These are phyloP conservation scores for Ichneumoninae sp. DNA, from an alignment of 2,888 invertebrate genomes.

Conservation along the genomic window DNA sequence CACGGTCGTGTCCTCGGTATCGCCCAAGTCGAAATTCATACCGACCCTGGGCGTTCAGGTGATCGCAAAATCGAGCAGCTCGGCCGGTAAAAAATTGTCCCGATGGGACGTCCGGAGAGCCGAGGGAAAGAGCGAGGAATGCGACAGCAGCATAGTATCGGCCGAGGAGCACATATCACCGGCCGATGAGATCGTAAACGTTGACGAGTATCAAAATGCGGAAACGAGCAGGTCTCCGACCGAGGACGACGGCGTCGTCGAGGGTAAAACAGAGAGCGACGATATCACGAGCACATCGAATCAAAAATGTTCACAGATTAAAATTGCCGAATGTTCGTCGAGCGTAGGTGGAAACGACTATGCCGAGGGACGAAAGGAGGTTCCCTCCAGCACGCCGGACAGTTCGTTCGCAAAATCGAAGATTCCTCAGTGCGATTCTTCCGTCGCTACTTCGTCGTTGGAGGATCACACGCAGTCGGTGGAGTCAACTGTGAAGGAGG, in stretches of 20 bases:
- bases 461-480: conserved; percentile 51
- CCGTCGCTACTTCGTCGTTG: conserved; percentile 66
- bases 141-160: conserved; percentile 77
- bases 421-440: conserved; percentile 73
- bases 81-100: conserved; percentile 80
- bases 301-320: conserved; percentile 51
- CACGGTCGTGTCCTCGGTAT: conserved; percentile 57
- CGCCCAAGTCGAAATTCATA: conserved; percentile 78
- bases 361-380: not conserved
- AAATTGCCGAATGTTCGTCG: conserved; percentile 58
- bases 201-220: conserved; percentile 48
- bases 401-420: conserved; percentile 59
- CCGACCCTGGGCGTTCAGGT: conserved; percentile 82
- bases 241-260: conserved; percentile 46
- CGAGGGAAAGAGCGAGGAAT: conserved; percentile 73
- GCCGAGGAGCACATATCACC: conserved; percentile 80
- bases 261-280: conserved; percentile 63
- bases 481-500: conserved; percentile 43
- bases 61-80: conserved; percentile 74
- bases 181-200: conserved; percentile 66
- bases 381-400: conserved; percentile 41
- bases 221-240: conserved; percentile 51
- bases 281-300: conserved; percentile 68
- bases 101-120: conserved; percentile 85
- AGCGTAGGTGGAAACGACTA: conserved; percentile 10